Conservation (phyloP, 2,113 vertebrate species). For the Trichomycterus rosablanca region DNA sequence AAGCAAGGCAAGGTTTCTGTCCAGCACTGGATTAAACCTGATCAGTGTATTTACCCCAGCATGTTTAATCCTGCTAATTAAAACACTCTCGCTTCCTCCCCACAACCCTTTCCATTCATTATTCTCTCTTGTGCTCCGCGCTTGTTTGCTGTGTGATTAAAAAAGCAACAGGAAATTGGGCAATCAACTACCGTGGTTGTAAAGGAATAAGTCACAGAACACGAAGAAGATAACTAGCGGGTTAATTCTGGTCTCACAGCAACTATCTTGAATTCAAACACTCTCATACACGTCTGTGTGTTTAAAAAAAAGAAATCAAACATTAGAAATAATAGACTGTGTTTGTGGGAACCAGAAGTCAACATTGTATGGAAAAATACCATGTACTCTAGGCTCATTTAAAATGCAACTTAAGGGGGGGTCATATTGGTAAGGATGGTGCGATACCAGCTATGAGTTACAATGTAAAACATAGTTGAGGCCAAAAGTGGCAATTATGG, state of each 20-base stretch:
- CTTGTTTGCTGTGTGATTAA: conserved; percentile 43
- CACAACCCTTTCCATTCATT: no score
- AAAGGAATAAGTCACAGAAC: conserved; percentile 10
- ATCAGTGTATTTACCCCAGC: no score
- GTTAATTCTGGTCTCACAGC: conserved; percentile 46
- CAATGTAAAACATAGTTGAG: no score
- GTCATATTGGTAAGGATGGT: no score
- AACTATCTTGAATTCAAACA: background rate
- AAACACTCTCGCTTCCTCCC: no score
- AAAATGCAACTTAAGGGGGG: background rate
- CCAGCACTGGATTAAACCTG: conserved; percentile 53
- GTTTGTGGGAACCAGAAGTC: background rate
- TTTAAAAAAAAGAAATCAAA: background rate
- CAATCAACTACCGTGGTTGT: conserved; percentile 26
- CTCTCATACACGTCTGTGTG: background rate
- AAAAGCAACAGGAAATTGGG: conserved; percentile 25
- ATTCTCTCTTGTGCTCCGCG: no score
- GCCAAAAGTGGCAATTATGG: no score
- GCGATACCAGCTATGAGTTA: no score
- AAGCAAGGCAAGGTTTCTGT: no score
- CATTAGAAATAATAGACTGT: background rate
- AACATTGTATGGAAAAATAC: background rate
- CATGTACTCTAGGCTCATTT: background rate
- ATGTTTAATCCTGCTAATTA: conserved; percentile 49
- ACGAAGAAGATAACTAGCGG: conserved; percentile 28